A percentile compares a stretch with the other conserved stretches of the same genome.
Evolutionary conservation across 92 coral and sea anemone genomes (phyloP).

Genomic region (Paragorgia papillata): DNA sequence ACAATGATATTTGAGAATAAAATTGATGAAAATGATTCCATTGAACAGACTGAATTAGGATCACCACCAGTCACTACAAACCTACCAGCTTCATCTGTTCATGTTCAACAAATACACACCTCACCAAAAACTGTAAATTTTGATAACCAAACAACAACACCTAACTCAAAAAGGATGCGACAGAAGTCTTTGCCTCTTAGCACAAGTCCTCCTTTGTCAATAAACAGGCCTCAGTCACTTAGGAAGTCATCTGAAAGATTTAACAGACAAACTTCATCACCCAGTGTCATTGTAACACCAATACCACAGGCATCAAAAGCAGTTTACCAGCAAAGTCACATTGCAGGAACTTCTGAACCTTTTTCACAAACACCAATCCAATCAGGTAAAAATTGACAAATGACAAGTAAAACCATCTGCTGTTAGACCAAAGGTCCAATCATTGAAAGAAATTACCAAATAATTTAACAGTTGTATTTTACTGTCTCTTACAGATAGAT

Average conservation of each 20-base stretch:
- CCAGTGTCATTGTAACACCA: neutral
- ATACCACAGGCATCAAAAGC: neutral
- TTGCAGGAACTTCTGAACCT: neutral
- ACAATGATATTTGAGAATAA: conserved; percentile 40
- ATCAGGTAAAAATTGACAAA: neutral
- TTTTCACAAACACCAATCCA: conserved; percentile 12
- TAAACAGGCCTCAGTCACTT: conserved; percentile 14
- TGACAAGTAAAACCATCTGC: too few species aligned
- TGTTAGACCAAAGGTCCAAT: too few species aligned
- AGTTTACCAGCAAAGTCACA: neutral
- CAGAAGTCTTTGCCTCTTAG: conserved; percentile 17
- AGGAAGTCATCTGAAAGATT: conserved; percentile 21
- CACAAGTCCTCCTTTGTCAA: conserved; percentile 32
- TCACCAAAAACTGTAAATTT: conserved; percentile 8
- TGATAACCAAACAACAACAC: neutral
- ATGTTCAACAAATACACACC: neutral
- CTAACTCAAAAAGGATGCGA: neutral
- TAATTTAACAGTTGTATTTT: too few species aligned
- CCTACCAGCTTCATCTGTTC: conserved; percentile 19
- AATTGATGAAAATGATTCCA: neutral
- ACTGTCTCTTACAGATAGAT: conserved; percentile 20
- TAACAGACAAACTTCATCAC: conserved; percentile 16
- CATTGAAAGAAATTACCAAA: too few species aligned
- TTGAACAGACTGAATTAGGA: neutral
- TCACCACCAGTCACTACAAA: neutral